Evolutionary conservation across 2,888 invertebrate species (phyloP).

Genomic region (Spodoptera exigua): DNA sequence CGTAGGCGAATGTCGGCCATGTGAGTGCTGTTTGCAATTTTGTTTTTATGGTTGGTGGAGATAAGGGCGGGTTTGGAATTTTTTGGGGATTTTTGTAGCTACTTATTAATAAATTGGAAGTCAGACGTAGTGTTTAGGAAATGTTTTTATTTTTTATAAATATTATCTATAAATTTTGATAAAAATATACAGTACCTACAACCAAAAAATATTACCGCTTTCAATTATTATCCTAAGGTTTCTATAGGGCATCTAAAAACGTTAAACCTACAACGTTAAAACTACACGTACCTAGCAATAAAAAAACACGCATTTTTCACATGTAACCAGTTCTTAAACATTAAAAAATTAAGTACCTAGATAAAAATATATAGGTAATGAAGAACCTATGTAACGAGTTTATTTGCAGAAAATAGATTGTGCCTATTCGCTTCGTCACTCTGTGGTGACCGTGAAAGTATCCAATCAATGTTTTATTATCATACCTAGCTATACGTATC

Average conservation of each 20-base stretch:
- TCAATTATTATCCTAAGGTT: no score
- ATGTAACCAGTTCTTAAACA: no score
- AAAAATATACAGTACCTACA: no score
- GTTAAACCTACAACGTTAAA: no score
- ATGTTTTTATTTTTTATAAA: no score
- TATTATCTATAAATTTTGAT: no score
- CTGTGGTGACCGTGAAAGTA: constrained; percentile 46
- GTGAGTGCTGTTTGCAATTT: constrained; percentile 77
- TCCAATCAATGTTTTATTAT: constrained; percentile 49
- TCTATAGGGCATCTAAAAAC: no score
- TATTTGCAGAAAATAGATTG: constrained; percentile 2
- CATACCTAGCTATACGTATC: background rate
- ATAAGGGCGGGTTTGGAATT: constrained; percentile 66
- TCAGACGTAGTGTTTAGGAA: no score
- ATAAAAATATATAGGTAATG: background rate
- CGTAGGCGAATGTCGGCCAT: constrained; percentile 81
- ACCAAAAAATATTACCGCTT: no score
- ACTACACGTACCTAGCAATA: no score
- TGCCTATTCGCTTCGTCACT: constrained; percentile 13
- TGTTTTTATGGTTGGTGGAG: constrained; percentile 73
- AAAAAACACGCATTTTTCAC: no score
- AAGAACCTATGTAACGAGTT: background rate
- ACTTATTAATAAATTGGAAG: constrained; percentile 17
- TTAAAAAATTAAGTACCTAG: no score
- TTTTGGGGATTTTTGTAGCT: constrained; percentile 18